Conservation (phyloP, 2,113 vertebrate genomes). For the Notothenia coriiceps region DNA sequence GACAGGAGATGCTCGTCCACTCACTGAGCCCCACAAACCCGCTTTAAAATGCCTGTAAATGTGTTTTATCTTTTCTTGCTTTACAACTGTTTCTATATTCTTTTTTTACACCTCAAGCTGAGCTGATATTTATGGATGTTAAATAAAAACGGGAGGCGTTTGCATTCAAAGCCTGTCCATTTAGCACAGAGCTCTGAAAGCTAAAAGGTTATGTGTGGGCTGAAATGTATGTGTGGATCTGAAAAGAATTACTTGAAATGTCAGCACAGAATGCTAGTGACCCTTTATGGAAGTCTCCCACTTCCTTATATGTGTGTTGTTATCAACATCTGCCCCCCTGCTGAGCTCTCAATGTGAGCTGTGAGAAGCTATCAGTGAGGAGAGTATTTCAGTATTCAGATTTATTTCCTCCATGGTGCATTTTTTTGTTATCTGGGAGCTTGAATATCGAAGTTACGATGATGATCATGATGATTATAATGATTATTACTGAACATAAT, state of each 20-base stretch:
- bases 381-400: slow-evolving; percentile 16
- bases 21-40: slow-evolving; percentile 34
- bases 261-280: slow-evolving; percentile 62
- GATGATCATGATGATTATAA: slow-evolving; percentile 24
- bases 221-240: slow-evolving; percentile 61
- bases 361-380: slow-evolving; percentile 18
- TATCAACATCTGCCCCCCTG: slow-evolving; percentile 25
- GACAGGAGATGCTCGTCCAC: slow-evolving; percentile 46
- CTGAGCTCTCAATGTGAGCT: slow-evolving; percentile 20
- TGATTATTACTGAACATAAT: slow-evolving; percentile 39
- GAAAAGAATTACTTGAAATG: slow-evolving; percentile 66
- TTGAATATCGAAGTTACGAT: slow-evolving; percentile 45
- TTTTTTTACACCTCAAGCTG: neutral
- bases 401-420: slow-evolving; percentile 34
- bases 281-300: slow-evolving; percentile 58
- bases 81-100: slow-evolving; percentile 1
- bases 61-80: slow-evolving; percentile 24
- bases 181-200: slow-evolving; percentile 27
- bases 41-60: slow-evolving; percentile 34
- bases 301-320: slow-evolving; percentile 44
- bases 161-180: slow-evolving; percentile 32
- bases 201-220: slow-evolving; percentile 69
- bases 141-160: slow-evolving; percentile 35
- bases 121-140: slow-evolving; percentile 56
- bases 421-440: slow-evolving; percentile 38